Conservation (phyloP, 2,888 invertebrate species). For the Camponotus fellah region DNA sequence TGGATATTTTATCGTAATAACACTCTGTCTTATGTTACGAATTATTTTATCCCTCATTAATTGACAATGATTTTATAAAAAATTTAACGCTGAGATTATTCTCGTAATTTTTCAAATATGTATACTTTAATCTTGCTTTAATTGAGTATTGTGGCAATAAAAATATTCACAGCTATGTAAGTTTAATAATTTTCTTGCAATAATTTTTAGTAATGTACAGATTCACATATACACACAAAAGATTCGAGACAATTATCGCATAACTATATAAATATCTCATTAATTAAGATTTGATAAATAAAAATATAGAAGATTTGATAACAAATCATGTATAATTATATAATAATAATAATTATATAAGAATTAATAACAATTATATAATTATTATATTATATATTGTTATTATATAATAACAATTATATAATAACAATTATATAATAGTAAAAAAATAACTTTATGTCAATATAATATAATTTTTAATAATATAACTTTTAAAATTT, state of each 20-base stretch:
- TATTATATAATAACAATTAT: not conserved
- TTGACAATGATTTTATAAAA: not conserved
- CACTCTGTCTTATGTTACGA: not conserved
- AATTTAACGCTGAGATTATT: not conserved
- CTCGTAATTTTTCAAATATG: not conserved
- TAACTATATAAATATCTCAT: not conserved
- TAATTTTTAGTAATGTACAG: not conserved
- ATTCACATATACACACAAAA: not conserved
- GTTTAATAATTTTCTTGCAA: not conserved
- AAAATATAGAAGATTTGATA: not conserved
- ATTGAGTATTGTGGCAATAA: not conserved
- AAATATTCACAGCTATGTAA: not conserved
- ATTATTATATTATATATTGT: too few relatives aligned
- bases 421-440: too few relatives aligned
- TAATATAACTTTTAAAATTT: too few relatives aligned
- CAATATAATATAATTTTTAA: not conserved
- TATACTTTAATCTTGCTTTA: not conserved
- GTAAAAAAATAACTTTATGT: not conserved
- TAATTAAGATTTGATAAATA: not conserved
- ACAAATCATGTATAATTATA: not conserved
- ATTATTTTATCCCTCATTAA: not conserved
- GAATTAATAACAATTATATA: too few relatives aligned
- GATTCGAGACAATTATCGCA: not conserved
- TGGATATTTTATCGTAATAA: conserved; percentile 61
- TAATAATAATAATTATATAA: not conserved